Evolutionary conservation across 2,888 invertebrate species (phyloP).

Genomic region (Prosopocoilus inquinatus): DNA sequence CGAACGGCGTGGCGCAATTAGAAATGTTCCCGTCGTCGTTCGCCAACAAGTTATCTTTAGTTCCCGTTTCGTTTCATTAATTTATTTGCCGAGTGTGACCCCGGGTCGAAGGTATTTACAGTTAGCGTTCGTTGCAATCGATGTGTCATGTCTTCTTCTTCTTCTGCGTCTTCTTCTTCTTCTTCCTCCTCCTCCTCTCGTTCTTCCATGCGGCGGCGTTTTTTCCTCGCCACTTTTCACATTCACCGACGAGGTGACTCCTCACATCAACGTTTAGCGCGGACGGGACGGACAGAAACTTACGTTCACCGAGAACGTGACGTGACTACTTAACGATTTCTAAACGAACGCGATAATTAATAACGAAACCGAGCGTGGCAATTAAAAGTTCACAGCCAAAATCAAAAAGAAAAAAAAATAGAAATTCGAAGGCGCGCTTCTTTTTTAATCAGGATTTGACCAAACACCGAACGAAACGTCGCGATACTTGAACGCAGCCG

Average conservation of each 20-base stretch:
- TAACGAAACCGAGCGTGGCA: no score
- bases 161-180: background rate
- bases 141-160: slow-evolving; percentile 1
- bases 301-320: no score
- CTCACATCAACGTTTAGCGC: slow-evolving; percentile 6
- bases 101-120: slow-evolving; percentile 25
- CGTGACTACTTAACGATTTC: no score
- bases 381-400: no score
- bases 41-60: slow-evolving; percentile 13
- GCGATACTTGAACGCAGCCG: no score
- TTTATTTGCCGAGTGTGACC: slow-evolving; percentile 28
- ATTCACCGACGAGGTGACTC: slow-evolving; percentile 14
- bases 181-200: no score
- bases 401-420: no score
- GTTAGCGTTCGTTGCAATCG: slow-evolving; percentile 24
- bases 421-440: no score
- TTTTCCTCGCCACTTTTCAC: slow-evolving; percentile 13
- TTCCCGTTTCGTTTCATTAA: slow-evolving; percentile 28
- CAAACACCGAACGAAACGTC: no score
- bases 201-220: background rate
- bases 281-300: no score
- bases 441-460: no score
- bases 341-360: no score
- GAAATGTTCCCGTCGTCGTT: slow-evolving; percentile 5
- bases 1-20: slow-evolving; percentile 2